Evolutionary conservation across 1,140 invertebrate species (phyloP).

Genomic region (Orchestia grillus): DNA sequence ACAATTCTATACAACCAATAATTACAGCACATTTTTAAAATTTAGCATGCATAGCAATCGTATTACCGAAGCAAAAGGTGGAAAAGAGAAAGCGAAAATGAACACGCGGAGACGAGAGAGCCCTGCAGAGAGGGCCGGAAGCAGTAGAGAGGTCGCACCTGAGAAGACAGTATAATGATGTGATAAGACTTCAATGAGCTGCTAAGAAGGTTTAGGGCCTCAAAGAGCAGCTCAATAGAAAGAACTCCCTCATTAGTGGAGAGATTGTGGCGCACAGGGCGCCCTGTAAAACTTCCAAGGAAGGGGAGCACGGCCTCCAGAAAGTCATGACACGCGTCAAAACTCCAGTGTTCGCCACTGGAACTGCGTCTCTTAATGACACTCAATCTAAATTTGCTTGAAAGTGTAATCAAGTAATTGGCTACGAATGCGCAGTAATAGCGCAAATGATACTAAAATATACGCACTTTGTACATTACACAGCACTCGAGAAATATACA

Average conservation of each 20-base stretch:
- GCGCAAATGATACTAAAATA: background rate
- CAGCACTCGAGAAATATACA: background rate
- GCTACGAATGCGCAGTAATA: background rate
- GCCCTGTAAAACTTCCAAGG: background rate
- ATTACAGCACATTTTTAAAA: background rate
- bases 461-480: background rate
- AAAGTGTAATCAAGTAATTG: background rate
- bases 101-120: background rate
- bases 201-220: background rate
- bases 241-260: slow-evolving; percentile 7
- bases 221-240: background rate
- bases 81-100: background rate
- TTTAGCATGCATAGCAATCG: background rate
- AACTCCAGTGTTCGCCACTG: no score
- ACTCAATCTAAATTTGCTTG: background rate
- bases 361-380: background rate
- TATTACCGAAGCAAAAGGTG: background rate
- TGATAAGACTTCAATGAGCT: slow-evolving; percentile 4
- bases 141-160: background rate
- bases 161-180: background rate
- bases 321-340: background rate
- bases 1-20: background rate
- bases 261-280: background rate
- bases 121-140: background rate
- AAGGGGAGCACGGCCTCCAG: background rate